Percentiles rank a stretch among this genome's conserved stretches.
Conservation (phyloP, 2,113 vertebrate species). For the Mystacornis crossleyi region DNA sequence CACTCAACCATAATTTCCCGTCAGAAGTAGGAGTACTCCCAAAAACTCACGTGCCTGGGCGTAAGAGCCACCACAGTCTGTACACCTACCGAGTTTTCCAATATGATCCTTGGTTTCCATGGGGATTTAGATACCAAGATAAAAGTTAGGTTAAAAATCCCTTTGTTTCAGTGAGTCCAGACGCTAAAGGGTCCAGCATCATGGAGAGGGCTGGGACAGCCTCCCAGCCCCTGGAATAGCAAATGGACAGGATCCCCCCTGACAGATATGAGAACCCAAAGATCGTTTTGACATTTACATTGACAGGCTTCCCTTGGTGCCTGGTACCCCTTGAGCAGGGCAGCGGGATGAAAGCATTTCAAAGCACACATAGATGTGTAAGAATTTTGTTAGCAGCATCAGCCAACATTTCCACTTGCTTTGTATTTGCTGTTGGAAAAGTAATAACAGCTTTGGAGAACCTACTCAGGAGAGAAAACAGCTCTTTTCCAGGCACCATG, state of each 20-base stretch:
- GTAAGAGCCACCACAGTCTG: neutral
- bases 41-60: fast-evolving
- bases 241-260: neutral
- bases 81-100: neutral
- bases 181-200: neutral
- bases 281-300: neutral
- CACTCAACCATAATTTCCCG: neutral
- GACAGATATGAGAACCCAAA: neutral
- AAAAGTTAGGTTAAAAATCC: neutral
- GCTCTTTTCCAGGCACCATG: constrained; percentile 13
- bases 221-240: neutral
- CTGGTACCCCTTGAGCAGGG: neutral
- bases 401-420: constrained; percentile 60
- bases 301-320: neutral
- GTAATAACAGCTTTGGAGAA: constrained; percentile 52
- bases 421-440: constrained; percentile 62
- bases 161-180: neutral
- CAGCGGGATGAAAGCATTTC: neutral
- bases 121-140: neutral
- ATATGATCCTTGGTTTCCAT: neutral
- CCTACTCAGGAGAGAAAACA: constrained; percentile 59
- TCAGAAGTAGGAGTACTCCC: neutral
- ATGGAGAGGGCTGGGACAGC: neutral
- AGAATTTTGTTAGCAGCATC: constrained; percentile 46
- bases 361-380: constrained; percentile 31